Evolutionary conservation across 2,888 invertebrate species (phyloP).

Genomic region (Tricholauxania praeusta): DNA sequence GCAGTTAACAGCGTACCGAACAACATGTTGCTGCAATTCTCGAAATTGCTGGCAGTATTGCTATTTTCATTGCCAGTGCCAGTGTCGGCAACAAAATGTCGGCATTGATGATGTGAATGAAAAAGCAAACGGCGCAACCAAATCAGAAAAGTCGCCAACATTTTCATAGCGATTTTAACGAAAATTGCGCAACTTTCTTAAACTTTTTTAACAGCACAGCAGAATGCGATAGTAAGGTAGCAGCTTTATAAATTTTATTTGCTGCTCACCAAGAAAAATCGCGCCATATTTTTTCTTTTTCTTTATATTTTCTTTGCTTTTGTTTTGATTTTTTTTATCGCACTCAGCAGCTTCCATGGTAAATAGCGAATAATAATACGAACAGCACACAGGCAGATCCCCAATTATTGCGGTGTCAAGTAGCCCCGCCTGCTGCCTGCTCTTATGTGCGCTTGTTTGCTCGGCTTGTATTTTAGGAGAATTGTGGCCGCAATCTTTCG

Average conservation of each 20-base stretch:
- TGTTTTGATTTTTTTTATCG: too few relatives aligned
- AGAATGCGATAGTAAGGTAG: conserved; percentile 1
- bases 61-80: not conserved
- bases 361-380: too few relatives aligned
- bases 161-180: conserved; percentile 22
- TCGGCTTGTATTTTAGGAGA: conserved; percentile 31
- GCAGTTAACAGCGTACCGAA: conserved; percentile 2
- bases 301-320: too few relatives aligned
- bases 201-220: conserved; percentile 35
- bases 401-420: not conserved
- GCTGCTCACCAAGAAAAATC: too few relatives aligned
- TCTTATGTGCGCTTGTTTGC: conserved; percentile 36
- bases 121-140: not conserved
- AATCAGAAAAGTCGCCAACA: conserved; percentile 14
- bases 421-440: conserved; percentile 2
- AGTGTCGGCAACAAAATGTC: not conserved
- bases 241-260: too few relatives aligned
- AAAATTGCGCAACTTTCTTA: conserved; percentile 41
- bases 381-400: too few relatives aligned
- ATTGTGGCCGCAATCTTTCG: conserved; percentile 6
- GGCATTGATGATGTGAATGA: not conserved
- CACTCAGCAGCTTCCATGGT: too few relatives aligned
- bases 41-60: not conserved
- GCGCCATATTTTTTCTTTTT: too few relatives aligned
- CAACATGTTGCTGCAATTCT: not conserved